Base-by-base conservation (phyloP, 2,113 vertebrate species). In the Rattus rattus region DNA sequence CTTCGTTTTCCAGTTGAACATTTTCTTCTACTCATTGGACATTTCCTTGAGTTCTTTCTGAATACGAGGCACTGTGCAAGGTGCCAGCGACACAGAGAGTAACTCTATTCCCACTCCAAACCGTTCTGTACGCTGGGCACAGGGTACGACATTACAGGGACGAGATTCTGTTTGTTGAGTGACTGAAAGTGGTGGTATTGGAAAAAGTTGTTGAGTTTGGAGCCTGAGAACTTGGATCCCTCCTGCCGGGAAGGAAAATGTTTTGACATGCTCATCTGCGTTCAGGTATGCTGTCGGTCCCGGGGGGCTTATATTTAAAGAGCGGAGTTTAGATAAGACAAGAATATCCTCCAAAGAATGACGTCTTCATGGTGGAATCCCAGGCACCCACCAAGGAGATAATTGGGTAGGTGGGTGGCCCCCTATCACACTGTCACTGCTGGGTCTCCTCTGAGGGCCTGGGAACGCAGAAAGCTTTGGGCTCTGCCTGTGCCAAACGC, bases 251-350 rank as follows among this genome's bases (percentile, higher is more conserved):
- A 96, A 94, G 92, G 88, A n/a, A 61, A 81, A n/a, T 97, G 96
- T 96, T 96, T 94, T 85, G 96, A 97, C 96, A 36, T 13, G 88
- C 67, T 94, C 97, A 94, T 98, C 95, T 85, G n/a, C 47, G 83
- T 94, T 97, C 97, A 98, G 97, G 97, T 97, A 98, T 94, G 94
- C 96, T 92, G 96, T 89, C 39, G 30, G 54, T 83, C 97, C 97
- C 91, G 22, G 7, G 95, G 95, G 97, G 92, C 96, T 97, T 86
- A 11, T 97, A 95, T 75, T n/a, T 72, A 75, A 95, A 95, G 94
- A 91, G 72, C 47, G n/a, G 65, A 85, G 70, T 86, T 92, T 95
- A 98, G 97, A 98, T 98, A 98, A 98, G 96, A 92, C 96, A 93
- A 47, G 93, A 92, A 85, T 73, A 77, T 90, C 92, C 96, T 97